These are phyloP conservation scores for Pristis pectinata DNA, from an alignment of 2,797 vertebrate genomes.

Conservation along the genomic window DNA sequence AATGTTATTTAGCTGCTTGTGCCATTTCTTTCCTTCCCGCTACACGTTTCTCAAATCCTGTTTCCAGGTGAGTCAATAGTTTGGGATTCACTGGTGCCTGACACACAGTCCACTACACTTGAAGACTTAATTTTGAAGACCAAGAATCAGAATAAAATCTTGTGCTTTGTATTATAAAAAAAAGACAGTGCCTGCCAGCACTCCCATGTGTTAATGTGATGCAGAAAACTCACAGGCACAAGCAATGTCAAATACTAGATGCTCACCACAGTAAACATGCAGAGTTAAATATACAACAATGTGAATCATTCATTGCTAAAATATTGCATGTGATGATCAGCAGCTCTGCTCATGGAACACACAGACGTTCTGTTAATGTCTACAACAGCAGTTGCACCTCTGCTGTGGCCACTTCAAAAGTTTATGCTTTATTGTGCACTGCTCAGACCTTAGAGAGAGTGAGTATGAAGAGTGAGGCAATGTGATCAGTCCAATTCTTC, in stretches of 20 bases:
- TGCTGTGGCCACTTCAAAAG: neutral
- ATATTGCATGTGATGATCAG: neutral
- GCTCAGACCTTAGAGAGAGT: neutral
- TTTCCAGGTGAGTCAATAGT: neutral
- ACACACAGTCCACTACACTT: neutral
- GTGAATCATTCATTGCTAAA: neutral
- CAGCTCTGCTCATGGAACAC: neutral
- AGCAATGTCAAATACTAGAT: neutral
- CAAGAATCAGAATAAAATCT: neutral
- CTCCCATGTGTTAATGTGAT: neutral
- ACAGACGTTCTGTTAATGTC: neutral
- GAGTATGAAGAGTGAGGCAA: too few relatives aligned
- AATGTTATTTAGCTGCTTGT: neutral
- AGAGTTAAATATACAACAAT: neutral
- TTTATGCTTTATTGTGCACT: neutral
- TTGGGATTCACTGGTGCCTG: neutral
- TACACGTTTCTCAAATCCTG: neutral
- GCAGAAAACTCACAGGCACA: neutral
- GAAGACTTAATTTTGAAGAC: neutral
- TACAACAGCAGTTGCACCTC: neutral
- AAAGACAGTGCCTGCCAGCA: neutral
- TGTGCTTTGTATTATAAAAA: neutral
- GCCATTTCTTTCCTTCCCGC: neutral
- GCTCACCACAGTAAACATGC: neutral
- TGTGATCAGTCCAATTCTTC: neutral